Evolutionary conservation across 2,113 vertebrate species (phyloP).

Genomic region (Xenopus borealis): DNA sequence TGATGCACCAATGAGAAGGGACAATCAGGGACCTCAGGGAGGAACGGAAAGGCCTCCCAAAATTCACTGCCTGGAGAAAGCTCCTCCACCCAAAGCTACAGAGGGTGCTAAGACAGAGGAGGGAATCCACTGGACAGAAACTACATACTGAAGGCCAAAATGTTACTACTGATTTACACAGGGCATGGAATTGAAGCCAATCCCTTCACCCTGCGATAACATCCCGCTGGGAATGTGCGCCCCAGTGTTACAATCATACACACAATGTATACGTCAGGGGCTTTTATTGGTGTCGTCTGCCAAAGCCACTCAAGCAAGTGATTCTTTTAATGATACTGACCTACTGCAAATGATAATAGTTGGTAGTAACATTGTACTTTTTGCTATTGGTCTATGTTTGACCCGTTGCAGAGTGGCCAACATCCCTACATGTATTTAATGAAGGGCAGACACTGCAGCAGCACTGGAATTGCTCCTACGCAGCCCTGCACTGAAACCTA

Average conservation of each 20-base stretch:
- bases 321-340: neutral
- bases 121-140: neutral
- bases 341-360: neutral
- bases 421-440: too few relatives aligned
- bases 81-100: neutral
- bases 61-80: neutral
- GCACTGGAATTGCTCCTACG: too few relatives aligned
- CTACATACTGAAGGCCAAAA: neutral
- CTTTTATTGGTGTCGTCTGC: constrained; percentile 10
- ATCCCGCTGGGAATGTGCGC: constrained; percentile 15
- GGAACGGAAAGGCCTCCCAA: neutral
- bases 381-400: neutral
- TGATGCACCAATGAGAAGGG: constrained; percentile 22
- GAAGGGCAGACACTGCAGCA: too few relatives aligned
- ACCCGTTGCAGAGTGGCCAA: neutral
- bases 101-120: neutral
- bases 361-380: neutral
- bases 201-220: neutral
- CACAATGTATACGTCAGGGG: constrained; percentile 32
- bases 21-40: rapidly evolving
- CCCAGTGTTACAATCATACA: constrained; percentile 11
- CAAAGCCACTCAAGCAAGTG: constrained; percentile 22
- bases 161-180: constrained; percentile 3
- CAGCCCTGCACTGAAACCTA: too few relatives aligned
- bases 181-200: neutral